Base-by-base conservation (phyloP, 2,113 vertebrate species). In the Phrynocephalus versicolor region DNA sequence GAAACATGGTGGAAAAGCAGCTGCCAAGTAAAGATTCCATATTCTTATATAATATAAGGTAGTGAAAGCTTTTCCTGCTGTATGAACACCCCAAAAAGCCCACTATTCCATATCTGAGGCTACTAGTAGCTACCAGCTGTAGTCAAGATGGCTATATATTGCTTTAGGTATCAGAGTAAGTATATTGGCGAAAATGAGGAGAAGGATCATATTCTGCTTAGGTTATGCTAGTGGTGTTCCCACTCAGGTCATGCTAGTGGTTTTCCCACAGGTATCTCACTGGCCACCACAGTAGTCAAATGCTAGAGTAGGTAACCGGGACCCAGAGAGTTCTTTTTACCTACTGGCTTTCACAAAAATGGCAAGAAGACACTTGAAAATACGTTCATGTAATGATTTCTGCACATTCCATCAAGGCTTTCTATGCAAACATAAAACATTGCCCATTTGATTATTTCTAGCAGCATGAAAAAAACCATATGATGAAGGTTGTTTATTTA, bases 51-150 rank as follows among this genome's bases (percentile, higher is more conserved):
- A 15, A 27, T 82, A 5, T 60, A 71, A 77, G 16, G 41, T 85
- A 45, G 86, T 73, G 78, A 85, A 80, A 55, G 85, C 82, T 89
- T 87, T 91, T 83, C 65, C 76, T 90, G 75, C 90, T 85, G 90
- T 87, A 64, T 86, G 85, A 79, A 89, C 85, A 89, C 13, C 8
- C 64, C 18, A 51, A 3, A 37, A 83, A 30, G n/a, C 33, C 27
- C 39, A 41, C 6, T 12, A 83, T 65, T 75, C 58, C 35, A 60
- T 3, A 74, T 25, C 19, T 25, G 6, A 30, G 64, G 64, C 27
- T 30, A 27, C 27, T 30, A 67, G 64, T 10, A 67, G 25, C 30
- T 67, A 67, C 2, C 64, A 27, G 23, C 30, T 67, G 6, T 27
- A 67, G 23, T 2, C 30, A 67, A 9, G 9, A 30, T 25, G 7